A percentile compares a stretch with the other conserved stretches of the same genome.
These are phyloP conservation scores for Protonemura montana DNA, from an alignment of 2,888 invertebrate species.

Conservation along the genomic window DNA sequence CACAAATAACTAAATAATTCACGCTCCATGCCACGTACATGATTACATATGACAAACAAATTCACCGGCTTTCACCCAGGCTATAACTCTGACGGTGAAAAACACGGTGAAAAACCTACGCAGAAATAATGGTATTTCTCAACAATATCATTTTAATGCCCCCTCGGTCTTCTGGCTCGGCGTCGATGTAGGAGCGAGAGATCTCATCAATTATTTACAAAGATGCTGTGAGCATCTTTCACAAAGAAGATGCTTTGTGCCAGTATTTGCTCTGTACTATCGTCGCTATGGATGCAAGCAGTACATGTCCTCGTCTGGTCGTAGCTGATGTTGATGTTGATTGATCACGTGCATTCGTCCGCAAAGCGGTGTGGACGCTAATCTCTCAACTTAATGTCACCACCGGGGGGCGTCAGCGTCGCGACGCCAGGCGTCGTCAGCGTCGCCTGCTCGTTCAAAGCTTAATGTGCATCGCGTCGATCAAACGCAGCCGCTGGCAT, in stretches of 20 bases:
- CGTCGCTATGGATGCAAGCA: too few relatives aligned
- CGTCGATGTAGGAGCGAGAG: not conserved
- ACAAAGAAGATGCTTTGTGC: not conserved
- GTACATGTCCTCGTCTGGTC: too few relatives aligned
- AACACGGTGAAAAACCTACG: not conserved
- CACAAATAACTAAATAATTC: too few relatives aligned
- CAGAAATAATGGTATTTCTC: not conserved
- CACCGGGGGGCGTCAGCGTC: not conserved
- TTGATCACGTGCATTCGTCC: not conserved
- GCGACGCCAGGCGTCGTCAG: not conserved
- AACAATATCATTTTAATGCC: not conserved
- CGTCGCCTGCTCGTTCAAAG: not conserved
- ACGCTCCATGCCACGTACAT: too few relatives aligned
- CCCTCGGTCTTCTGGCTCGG: not conserved
- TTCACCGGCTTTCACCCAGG: not conserved
- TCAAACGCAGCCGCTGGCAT: not conserved
- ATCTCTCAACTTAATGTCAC: not conserved
- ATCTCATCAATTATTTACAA: not conserved
- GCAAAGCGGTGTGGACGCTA: not conserved
- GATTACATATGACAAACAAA: not conserved
- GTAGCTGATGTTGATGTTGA: not conserved
- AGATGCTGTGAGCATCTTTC: not conserved
- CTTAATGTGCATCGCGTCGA: not conserved
- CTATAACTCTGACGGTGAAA: not conserved
- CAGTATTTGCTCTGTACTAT: not conserved